Evolutionary conservation across 2,888 invertebrate species (phyloP), one percentile per base, ranked within the genome.

Genomic region (Euphydryas editha): DNA sequence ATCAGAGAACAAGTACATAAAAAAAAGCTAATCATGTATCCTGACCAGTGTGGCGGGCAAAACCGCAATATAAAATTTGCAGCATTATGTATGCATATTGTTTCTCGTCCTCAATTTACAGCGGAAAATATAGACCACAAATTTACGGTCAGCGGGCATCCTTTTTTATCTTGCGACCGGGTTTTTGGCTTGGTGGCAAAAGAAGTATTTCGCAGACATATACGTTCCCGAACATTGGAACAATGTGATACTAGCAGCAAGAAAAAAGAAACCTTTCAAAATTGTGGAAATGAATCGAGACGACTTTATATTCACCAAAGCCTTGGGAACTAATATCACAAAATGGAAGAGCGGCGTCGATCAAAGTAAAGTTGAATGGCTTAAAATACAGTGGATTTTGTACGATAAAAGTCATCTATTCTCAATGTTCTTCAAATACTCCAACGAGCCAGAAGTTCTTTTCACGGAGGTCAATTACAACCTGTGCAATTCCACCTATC

Each of bases 21-120:
- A 24, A 71, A 67, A 55, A 74, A 57, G 54, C 46, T 80, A 42
- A 76, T 76, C 20, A 64, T 76, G 59, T 73, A 73, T 59, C 72
- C 71, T 42, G 73, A 75, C 67, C 71, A 73, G 39, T 73, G 73
- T 59, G 76, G 75, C 15, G 76, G 76, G 2, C 76, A 78, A 65
- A 78, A 76, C 57, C 46, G 76, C 15, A 78, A 79, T 44, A 77
- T 79, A 24, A 78, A 77, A 72, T 66, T 76, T 66, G 72, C 75
- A 37, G 17, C 62, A 36, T 47, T 75, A 39, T 77, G 73, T 39
- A 58, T 72, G 55, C 71, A 73, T 60, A 69, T 73, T 57, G 59
- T 61, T 44, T n/a, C 17, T 17, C n/a, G 17, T 44, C 44, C 44
- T 17, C 8, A 47, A 13, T 11, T 18, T 18, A 47, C 47, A 47